Evolutionary conservation across 2,888 invertebrate genomes (phyloP), one percentile per base, ranked within the genome.

Genomic region (Gymnoscelis rufifasciata): DNA sequence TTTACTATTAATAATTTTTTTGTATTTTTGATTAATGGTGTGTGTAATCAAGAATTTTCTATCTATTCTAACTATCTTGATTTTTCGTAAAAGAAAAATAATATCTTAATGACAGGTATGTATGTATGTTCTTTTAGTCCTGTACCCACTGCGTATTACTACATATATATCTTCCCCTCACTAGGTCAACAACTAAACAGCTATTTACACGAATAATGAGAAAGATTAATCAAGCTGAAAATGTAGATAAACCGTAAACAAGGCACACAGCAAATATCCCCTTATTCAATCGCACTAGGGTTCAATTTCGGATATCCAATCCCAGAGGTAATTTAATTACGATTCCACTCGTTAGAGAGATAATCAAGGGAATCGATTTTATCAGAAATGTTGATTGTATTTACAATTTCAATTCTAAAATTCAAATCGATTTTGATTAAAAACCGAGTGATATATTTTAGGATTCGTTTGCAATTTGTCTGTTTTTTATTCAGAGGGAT

Each of bases 131-230:
- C n/a, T n/a, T n/a, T n/a, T n/a, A n/a, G n/a, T n/a, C n/a, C n/a
- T n/a, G n/a, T n/a, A n/a, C n/a, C n/a, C n/a, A n/a, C n/a, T n/a
- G n/a, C n/a, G n/a, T n/a, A n/a, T n/a, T n/a, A n/a, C n/a, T n/a
- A n/a, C n/a, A n/a, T n/a, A n/a, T n/a, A n/a, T n/a, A n/a, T n/a
- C n/a, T n/a, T n/a, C n/a, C n/a, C n/a, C n/a, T n/a, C n/a, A n/a
- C n/a, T n/a, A n/a, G n/a, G n/a, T n/a, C n/a, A n/a, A n/a, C n/a
- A n/a, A n/a, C n/a, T n/a, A 14, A 48, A 37, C 31, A 43, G 19
- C 44, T 30, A 44, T 49, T 49, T 45, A 38, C 29, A 42, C 29
- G 45, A 28, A 33, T 45, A 42, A 42, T 45, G 42, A 49, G 13
- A n/a, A 15, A 33, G 15, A 33, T 33, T 33, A 33, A 15, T 19